Conservation (phyloP, 2,113 vertebrate genomes). For the Paratilapia polleni region DNA sequence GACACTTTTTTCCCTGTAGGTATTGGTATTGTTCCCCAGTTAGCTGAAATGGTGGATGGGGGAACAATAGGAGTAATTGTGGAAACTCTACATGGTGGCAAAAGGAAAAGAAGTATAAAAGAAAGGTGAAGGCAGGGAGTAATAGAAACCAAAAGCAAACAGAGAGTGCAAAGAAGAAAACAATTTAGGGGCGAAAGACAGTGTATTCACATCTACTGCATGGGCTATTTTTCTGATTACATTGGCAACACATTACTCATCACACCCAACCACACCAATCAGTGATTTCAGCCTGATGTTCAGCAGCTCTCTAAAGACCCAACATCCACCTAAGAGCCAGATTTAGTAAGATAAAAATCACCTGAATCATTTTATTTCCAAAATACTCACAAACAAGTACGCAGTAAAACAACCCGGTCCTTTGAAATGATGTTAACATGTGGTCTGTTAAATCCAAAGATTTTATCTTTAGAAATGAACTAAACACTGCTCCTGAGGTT, state of each 20-base stretch:
- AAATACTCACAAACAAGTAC: neutral
- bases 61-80: neutral
- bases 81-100: neutral
- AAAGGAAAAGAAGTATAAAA: neutral
- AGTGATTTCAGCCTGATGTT: conserved; percentile 2
- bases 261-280: neutral
- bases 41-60: neutral
- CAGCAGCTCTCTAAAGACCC: neutral
- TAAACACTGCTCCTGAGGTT: neutral
- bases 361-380: neutral
- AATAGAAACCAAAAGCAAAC: neutral
- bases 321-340: neutral
- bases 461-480: neutral
- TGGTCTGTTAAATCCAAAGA: neutral
- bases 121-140: neutral
- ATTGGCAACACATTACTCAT: neutral
- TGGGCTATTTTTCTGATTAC: neutral
- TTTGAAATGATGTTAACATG: neutral
- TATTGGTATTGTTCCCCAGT: neutral
- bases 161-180: neutral
- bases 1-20: neutral
- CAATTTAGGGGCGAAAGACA: neutral
- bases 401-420: neutral
- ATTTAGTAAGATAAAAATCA: neutral
- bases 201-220: neutral